Conservation (phyloP, 1,140 invertebrate genomes). For the Nilaparvata lugens region DNA sequence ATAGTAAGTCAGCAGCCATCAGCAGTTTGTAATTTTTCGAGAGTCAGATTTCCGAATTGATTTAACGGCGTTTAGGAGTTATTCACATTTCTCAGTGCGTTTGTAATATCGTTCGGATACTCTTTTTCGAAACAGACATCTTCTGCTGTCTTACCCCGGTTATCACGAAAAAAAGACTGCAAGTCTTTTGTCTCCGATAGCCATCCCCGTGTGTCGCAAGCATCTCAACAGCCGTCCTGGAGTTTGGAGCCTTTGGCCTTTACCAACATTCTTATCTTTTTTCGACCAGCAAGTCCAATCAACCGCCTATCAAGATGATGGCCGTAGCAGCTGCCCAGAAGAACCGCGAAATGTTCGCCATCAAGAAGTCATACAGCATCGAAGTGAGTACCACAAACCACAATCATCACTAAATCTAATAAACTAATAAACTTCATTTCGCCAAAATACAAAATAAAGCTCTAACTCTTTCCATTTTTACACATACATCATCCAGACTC, state of each 20-base stretch:
- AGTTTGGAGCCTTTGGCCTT: slow-evolving; percentile 24
- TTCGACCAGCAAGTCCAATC: background rate
- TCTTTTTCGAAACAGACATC: no score
- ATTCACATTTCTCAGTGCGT: no score
- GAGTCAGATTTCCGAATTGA: no score
- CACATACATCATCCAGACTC: no score
- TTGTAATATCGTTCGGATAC: no score
- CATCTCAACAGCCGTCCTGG: slow-evolving; percentile 12
- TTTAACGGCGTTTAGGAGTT: no score
- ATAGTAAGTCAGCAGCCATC: no score
- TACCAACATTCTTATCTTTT: slow-evolving; percentile 17
- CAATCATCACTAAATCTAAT: background rate
- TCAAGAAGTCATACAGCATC: slow-evolving; percentile 94
- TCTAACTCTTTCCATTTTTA: no score
- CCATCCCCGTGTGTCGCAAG: background rate
- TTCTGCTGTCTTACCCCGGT: no score
- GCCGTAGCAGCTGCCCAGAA: slow-evolving; percentile 80
- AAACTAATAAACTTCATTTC: background rate
- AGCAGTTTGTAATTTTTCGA: no score
- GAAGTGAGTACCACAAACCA: slow-evolving; percentile 62
- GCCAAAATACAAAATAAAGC: background rate
- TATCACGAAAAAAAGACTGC: no score
- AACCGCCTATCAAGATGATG: slow-evolving; percentile 44
- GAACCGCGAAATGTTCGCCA: slow-evolving; percentile 88
- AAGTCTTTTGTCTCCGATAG: no score